phyloP scores from a whole-genome alignment of 2,888 invertebrate genomes.

The Clivina fossor region DNA sequence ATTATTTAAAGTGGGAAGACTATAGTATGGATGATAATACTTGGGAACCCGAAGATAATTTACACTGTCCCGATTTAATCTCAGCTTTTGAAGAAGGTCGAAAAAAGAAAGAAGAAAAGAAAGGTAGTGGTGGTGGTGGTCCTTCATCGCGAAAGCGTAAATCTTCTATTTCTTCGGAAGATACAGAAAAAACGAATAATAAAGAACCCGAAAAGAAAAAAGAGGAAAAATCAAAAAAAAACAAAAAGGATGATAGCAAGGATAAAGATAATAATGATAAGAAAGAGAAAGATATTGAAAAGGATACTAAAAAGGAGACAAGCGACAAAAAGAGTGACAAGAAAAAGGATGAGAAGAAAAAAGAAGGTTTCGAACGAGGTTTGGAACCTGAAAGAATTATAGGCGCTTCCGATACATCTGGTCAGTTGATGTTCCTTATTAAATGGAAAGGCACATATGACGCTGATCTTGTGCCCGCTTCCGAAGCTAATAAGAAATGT shows the following conservation, averaged over 20 bases:
- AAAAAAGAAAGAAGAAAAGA: constrained; percentile 47
- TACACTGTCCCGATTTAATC: constrained; percentile 82
- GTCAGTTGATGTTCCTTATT: constrained; percentile 87
- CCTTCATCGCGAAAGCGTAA: constrained; percentile 34
- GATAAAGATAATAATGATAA: constrained; percentile 31
- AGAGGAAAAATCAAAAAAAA: constrained; percentile 31
- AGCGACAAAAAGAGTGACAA: constrained; percentile 39
- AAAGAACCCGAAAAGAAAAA: constrained; percentile 36
- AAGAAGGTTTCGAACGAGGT: constrained; percentile 74
- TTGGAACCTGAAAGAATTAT: constrained; percentile 85
- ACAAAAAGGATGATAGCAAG: constrained; percentile 32
- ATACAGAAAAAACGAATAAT: constrained; percentile 36
- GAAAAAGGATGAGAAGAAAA: constrained; percentile 44
- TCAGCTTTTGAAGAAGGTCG: constrained; percentile 73
- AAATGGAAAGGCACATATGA: constrained; percentile 95
- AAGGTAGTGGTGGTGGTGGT: no score
- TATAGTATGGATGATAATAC: constrained; percentile 82
- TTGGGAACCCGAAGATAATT: constrained; percentile 87
- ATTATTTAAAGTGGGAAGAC: constrained; percentile 76
- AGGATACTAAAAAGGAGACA: constrained; percentile 41
- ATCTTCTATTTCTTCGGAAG: constrained; percentile 34
- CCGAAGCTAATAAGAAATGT: constrained; percentile 86
- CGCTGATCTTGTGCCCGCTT: constrained; percentile 90
- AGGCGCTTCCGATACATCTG: constrained; percentile 78
- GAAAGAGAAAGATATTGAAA: constrained; percentile 28